Evolutionary conservation across 2,888 invertebrate genomes (phyloP).

Genomic region (Pristionchus arcanus): DNA sequence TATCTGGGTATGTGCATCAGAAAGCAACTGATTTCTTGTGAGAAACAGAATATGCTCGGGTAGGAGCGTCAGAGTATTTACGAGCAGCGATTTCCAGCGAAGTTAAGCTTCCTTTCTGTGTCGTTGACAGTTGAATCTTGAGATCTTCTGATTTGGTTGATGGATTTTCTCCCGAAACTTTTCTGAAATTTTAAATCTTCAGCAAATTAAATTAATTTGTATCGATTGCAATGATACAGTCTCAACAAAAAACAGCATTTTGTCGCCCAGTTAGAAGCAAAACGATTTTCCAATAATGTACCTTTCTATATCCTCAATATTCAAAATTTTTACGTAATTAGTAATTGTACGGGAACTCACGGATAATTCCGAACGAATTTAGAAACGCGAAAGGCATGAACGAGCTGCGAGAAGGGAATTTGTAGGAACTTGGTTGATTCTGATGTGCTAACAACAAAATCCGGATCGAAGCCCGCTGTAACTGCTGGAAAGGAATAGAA

Average conservation of each 20-base stretch:
- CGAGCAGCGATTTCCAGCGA: not conserved
- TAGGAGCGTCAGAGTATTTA: slow-evolving; percentile 28
- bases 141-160: slow-evolving; percentile 12
- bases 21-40: slow-evolving; percentile 46
- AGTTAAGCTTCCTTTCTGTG: not conserved
- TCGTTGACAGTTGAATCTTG: not conserved
- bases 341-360: not conserved
- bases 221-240: no score
- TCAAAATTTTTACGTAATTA: not conserved
- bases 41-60: not conserved
- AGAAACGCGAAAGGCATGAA: slow-evolving; percentile 34
- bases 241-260: no score
- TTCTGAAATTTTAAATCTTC: no score
- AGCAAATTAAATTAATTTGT: no score
- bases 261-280: no score
- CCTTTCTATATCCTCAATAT: not conserved
- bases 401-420: slow-evolving; percentile 43
- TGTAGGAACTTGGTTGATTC: slow-evolving; percentile 35
- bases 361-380: slow-evolving; percentile 39
- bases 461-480: not conserved
- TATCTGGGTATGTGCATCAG: not conserved
- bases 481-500: not conserved
- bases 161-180: not conserved
- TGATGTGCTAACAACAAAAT: slow-evolving; percentile 2
- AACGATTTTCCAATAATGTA: no score